These are phyloP conservation scores for Dromas ardeola DNA, from an alignment of 2,113 vertebrate genomes.

Conservation along the genomic window DNA sequence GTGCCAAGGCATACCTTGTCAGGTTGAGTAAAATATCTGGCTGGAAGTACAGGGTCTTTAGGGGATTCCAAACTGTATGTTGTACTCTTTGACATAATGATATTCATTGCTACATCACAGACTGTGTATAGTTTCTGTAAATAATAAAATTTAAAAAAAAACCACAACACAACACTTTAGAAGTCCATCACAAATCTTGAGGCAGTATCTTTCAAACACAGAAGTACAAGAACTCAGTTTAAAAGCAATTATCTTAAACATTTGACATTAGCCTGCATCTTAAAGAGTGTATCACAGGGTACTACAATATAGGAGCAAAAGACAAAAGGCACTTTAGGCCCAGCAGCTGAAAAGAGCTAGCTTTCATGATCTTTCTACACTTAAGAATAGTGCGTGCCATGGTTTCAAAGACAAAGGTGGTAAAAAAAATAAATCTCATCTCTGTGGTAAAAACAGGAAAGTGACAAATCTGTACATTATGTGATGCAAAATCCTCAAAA, in stretches of 20 bases:
- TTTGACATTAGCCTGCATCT: not conserved
- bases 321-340: not conserved
- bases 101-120: conserved; percentile 98
- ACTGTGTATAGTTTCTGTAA: conserved; percentile 96
- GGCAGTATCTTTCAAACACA: not conserved
- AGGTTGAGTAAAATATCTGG: conserved; percentile 94
- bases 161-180: not conserved
- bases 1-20: conserved; percentile 86
- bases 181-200: not conserved
- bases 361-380: not conserved
- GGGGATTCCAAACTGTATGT: conserved; percentile 99
- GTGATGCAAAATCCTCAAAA: not conserved
- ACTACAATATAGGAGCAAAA: not conserved
- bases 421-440: not conserved
- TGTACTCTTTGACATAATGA: conserved; percentile 98
- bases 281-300: not conserved
- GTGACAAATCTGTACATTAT: not conserved
- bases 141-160: not conserved
- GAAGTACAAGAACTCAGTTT: not conserved
- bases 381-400: not conserved
- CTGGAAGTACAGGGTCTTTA: conserved; percentile 95
- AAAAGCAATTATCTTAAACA: not conserved
- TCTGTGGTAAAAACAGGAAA: not conserved
- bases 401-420: not conserved
- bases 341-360: not conserved